A percentile compares a stretch with the other conserved stretches of the same genome.
Evolutionary conservation across 2,113 vertebrate genomes (phyloP).

Genomic region (Columba livia): DNA sequence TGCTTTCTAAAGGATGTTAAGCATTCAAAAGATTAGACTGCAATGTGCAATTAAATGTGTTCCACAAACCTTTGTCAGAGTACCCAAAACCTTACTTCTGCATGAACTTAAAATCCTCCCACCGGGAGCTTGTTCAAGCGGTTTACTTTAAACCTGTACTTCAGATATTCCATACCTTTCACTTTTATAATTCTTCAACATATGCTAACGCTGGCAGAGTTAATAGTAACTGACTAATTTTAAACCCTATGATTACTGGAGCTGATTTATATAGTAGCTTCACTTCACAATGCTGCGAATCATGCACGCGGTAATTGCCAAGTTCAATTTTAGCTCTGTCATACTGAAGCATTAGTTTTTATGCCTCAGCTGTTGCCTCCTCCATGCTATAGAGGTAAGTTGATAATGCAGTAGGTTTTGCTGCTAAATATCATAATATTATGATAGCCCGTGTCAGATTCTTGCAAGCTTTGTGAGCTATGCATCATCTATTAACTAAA

Average conservation of each 20-base stretch:
- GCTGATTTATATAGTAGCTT: conserved; percentile 81
- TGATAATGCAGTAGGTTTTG: conserved; percentile 74
- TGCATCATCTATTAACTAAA: conserved; percentile 67
- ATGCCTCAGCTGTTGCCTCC: conserved; percentile 73
- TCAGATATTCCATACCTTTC: conserved; percentile 50
- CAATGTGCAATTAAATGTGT: conserved; percentile 29
- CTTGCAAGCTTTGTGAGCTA: conserved; percentile 66
- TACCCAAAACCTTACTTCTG: conserved; percentile 9
- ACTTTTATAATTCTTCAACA: conserved; percentile 42
- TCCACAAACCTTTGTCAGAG: conserved; percentile 56
- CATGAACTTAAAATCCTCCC: conserved; percentile 53
- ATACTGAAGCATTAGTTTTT: conserved; percentile 74
- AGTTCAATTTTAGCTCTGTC: conserved; percentile 84
- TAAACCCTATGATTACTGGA: conserved; percentile 83
- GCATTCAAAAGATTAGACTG: conserved; percentile 42
- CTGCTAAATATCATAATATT: conserved; percentile 80
- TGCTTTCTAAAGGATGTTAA: conserved; percentile 51
- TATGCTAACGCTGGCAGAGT: conserved; percentile 66
- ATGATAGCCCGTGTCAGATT: conserved; percentile 75
- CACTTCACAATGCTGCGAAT: conserved; percentile 74
- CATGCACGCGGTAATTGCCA: conserved; percentile 75
- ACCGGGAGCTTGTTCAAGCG: conserved; percentile 54
- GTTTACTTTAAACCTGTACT: conserved; percentile 50
- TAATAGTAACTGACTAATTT: conserved; percentile 82
- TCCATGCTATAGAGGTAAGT: conserved; percentile 73